A percentile compares a stretch with the other conserved stretches of the same genome.
Evolutionary conservation across 2,888 invertebrate species (phyloP).

Genomic region (Tethea ocularis): DNA sequence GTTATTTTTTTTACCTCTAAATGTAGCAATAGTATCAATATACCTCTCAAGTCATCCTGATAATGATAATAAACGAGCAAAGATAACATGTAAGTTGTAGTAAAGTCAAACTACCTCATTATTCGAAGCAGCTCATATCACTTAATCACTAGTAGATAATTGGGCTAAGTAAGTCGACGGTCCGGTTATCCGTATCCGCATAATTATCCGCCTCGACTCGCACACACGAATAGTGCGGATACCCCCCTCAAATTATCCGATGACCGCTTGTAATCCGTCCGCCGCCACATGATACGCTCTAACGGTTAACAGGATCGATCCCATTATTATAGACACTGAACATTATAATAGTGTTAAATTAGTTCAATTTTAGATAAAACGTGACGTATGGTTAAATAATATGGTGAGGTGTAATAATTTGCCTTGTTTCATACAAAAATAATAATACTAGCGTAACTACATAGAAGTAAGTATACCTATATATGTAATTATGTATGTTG

Average conservation of each 20-base stretch:
- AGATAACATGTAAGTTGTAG: background rate
- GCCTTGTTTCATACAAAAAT: too few species aligned
- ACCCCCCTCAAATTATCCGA: conserved; percentile 63
- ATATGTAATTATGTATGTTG: too few species aligned
- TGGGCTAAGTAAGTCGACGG: conserved; percentile 42
- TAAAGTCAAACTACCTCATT: background rate
- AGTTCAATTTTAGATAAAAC: conserved; percentile 22
- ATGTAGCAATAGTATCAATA: background rate
- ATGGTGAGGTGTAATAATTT: too few species aligned
- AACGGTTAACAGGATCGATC: conserved; percentile 40
- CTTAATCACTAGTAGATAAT: conserved; percentile 43
- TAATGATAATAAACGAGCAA: background rate
- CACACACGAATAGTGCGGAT: conserved; percentile 38
- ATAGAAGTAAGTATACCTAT: too few species aligned
- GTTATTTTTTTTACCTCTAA: too few species aligned
- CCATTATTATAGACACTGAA: conserved; percentile 26
- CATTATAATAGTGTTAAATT: conserved; percentile 26
- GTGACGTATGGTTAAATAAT: background rate
- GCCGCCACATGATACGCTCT: conserved; percentile 37
- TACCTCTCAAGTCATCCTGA: background rate
- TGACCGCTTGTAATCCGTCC: conserved; percentile 61
- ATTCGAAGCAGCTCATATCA: conserved; percentile 20
- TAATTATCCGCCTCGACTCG: conserved; percentile 41
- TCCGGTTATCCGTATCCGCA: conserved; percentile 44
- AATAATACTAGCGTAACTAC: too few species aligned